These are phyloP conservation scores for Melikaiella ostensackeni DNA, from an alignment of 2,888 invertebrate genomes.

Conservation along the genomic window DNA sequence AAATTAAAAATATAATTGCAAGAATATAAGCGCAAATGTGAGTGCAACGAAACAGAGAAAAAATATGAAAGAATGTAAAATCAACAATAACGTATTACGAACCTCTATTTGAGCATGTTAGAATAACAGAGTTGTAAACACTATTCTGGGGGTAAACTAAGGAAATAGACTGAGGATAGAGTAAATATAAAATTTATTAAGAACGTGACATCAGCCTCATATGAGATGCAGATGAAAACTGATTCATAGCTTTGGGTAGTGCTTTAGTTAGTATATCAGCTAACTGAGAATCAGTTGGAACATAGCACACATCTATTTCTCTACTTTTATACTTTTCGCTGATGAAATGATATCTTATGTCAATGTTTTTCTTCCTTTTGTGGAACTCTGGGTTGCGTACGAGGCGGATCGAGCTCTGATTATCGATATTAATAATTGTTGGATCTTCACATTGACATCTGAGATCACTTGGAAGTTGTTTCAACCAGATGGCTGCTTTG, in stretches of 20 bases:
- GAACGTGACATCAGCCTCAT: too few relatives aligned
- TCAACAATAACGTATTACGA: too few relatives aligned
- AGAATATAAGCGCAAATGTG: too few relatives aligned
- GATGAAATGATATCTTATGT: constrained; percentile 34
- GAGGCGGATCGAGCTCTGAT: constrained; percentile 37
- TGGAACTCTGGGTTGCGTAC: constrained; percentile 40
- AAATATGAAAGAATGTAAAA: too few relatives aligned
- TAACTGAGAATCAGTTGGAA: constrained; percentile 11
- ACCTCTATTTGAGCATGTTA: too few relatives aligned
- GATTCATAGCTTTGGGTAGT: constrained; percentile 10
- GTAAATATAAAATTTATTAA: too few relatives aligned
- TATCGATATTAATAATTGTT: constrained; percentile 38
- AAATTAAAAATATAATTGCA: too few relatives aligned
- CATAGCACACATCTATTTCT: neutral
- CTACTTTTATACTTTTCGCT: constrained; percentile 16
- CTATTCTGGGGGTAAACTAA: too few relatives aligned
- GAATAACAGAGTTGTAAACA: too few relatives aligned
- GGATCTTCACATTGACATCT: constrained; percentile 14
- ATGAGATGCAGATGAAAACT: neutral
- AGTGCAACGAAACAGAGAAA: too few relatives aligned
- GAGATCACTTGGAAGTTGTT: constrained; percentile 40
- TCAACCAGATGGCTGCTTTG: constrained; percentile 43
- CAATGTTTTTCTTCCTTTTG: constrained; percentile 40
- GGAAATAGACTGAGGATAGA: too few relatives aligned
- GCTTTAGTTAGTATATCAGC: constrained; percentile 41